Evolutionary conservation across 2,797 vertebrate genomes (phyloP), one percentile per base, ranked within the genome.

Genomic region (Centropyge bicolor): DNA sequence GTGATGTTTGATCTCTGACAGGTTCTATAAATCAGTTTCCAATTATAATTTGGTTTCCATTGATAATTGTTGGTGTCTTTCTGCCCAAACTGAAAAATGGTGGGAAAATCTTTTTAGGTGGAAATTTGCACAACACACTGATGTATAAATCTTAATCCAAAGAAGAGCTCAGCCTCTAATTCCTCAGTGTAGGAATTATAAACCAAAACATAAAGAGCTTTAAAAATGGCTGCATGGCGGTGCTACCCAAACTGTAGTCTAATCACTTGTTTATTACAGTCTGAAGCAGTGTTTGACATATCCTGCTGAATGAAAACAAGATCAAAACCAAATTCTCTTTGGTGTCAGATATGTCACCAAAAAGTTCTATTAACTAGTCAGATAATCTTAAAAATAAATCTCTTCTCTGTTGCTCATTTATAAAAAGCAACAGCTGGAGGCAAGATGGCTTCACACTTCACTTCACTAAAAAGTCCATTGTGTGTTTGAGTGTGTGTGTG

Each of bases 1-100:
- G 27, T 22, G 54, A 64, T 57, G 62, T 69, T 14, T 59, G 59
- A 19, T 75, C 52, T 70, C 35, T 55, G 54, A 66, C 60, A 75
- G 3, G 20, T 56, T 56, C 40, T 51, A 9, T 36, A 2, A 59
- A 71, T 63, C 17, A 0, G 54, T 24, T 66, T 36, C 38, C 20
- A 41, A 54, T 60, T 55, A 27, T 19, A 27, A 6, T 24, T 16
- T 40, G 31, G 20, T 20, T 69, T 24, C 27, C 0, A 12, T 51
- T n/a, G 5, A 48, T 8, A 76, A 65, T 43, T 78, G 63, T 78
- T 40, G 31, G 20, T 6, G 8, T 66, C 36, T 55, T 13, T 46
- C 4, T 65, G 62, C 31, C 13, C 48, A 38, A 35, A 78, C 0
- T 2, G 35, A 3, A 67, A 69, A 73, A 65, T 36, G 40, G 3